phyloP scores from a whole-genome alignment of 2,888 invertebrate species.

The Tupiocoris notatus region DNA sequence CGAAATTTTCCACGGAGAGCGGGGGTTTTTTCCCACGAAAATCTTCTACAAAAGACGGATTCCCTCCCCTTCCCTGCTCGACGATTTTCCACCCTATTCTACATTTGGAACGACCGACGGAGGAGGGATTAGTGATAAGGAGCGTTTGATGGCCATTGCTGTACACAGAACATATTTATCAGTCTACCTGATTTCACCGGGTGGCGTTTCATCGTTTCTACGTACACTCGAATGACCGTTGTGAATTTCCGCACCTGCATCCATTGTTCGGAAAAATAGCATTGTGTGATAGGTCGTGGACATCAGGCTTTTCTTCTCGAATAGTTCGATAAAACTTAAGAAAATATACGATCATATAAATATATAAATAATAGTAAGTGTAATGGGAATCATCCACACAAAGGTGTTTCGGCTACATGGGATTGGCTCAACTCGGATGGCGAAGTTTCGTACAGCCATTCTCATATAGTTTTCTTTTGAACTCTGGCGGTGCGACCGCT shows the following conservation, averaged over 20 bases:
- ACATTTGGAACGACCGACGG: slow-evolving; percentile 29
- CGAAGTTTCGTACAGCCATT: not conserved
- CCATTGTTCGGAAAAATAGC: slow-evolving; percentile 19
- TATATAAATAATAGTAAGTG: not conserved
- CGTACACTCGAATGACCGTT: slow-evolving; percentile 45
- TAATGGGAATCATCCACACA: not conserved
- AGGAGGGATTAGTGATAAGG: slow-evolving; percentile 36
- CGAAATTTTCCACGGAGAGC: not conserved
- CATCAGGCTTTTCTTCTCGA: slow-evolving; percentile 8
- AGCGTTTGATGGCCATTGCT: slow-evolving; percentile 48
- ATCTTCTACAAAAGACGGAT: not conserved
- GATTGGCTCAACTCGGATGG: not conserved
- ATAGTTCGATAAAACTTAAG: not conserved
- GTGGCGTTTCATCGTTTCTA: slow-evolving; percentile 30
- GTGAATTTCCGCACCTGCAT: slow-evolving; percentile 36
- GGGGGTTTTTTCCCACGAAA: not conserved
- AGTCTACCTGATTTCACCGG: slow-evolving; percentile 33
- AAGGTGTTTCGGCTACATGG: not conserved
- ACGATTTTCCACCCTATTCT: not conserved
- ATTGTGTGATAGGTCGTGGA: slow-evolving; percentile 38
- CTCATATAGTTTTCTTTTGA: not conserved
- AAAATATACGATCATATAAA: not conserved
- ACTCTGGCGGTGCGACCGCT: not conserved
- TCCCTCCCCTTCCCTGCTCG: not conserved
- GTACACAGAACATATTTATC: slow-evolving; percentile 36